Base-by-base conservation (phyloP, 2,888 invertebrate genomes). In the Lasioglossum lativentre region DNA sequence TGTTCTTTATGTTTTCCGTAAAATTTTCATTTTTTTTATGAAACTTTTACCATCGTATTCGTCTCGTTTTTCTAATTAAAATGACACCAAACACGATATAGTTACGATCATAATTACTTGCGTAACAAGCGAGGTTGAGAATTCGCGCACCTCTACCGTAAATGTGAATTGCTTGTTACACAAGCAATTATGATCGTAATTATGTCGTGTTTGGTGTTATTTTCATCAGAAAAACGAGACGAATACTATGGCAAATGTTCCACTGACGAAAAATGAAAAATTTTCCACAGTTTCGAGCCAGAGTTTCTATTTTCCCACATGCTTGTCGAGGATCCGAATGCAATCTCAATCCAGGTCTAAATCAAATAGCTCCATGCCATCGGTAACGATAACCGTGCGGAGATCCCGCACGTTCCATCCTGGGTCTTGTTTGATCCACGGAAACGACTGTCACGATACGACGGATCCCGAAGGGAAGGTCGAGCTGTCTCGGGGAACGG, bases 401-500 rank as follows among this genome's bases (percentile, higher is more conserved):
- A 56, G 23, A 27, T 4, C 12, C n/a, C 19, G 34, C 34, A 34
- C 34, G 34, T 34, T 4, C 12, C 19, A 10, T 68, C 38, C 38
- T 4, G 78, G 56, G 80, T 38, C 78, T 70, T 47, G 79, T 72
- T 52, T 30, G 30, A 74, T 82, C 82, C 76, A 10, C 76, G 76
- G 76, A 77, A 77, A 77, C 52, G 76, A 27, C 38, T 38, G 10
- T 4, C 6, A 38, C 66, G 34, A 30, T 38, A 34, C 82, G 59
- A n/a, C 52, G 23, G 52, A n/a, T n/a, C 52, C 10, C 52, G 52
- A n/a, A 30, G 78, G 38, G 74, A 75, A 75, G 59, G 78, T 78
- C 73, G 74, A 74, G 63, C 30, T 38, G 72, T 76, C 66, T 63
- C 34, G 59, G 78, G 68, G 71, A 77, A 71, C 83, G 85, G 78